Conservation (phyloP, 1,140 invertebrate species). For the Calliphora vicina region DNA sequence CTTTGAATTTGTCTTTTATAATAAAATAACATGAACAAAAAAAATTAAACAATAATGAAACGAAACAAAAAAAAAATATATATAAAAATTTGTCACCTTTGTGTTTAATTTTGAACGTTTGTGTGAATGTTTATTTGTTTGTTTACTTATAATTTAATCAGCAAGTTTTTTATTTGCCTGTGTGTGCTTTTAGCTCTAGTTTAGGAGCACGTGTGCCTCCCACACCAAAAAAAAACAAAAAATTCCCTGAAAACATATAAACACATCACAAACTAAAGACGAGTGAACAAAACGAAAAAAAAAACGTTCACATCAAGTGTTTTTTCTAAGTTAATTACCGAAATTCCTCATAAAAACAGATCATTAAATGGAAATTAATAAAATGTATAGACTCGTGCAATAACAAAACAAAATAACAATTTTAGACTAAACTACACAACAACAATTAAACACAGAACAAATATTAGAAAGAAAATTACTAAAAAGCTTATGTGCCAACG, state of each 20-base stretch:
- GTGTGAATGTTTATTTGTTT: slow-evolving; percentile 19
- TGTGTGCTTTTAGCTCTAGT: background rate
- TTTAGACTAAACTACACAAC: background rate
- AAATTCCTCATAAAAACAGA: background rate
- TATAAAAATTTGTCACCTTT: background rate
- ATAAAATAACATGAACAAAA: background rate
- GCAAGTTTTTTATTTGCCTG: background rate
- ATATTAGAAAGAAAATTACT: background rate
- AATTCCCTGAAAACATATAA: background rate
- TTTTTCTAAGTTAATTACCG: slow-evolving; percentile 5
- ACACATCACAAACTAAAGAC: background rate
- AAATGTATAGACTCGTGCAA: background rate
- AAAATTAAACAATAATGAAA: too few species aligned
- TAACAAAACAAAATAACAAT: background rate
- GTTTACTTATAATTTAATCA: slow-evolving; percentile 31
- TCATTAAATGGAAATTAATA: slow-evolving; percentile 19
- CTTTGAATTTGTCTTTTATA: background rate
- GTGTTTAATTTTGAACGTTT: background rate
- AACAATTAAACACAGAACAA: background rate
- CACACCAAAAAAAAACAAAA: background rate
- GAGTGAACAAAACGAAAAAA: background rate
- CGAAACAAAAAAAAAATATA: background rate
- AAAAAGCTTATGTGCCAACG: background rate
- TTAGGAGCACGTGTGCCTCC: slow-evolving; percentile 13
- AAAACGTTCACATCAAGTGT: background rate